Conservation (phyloP, 1,140 invertebrate species). For the Microplitis demolitor region DNA sequence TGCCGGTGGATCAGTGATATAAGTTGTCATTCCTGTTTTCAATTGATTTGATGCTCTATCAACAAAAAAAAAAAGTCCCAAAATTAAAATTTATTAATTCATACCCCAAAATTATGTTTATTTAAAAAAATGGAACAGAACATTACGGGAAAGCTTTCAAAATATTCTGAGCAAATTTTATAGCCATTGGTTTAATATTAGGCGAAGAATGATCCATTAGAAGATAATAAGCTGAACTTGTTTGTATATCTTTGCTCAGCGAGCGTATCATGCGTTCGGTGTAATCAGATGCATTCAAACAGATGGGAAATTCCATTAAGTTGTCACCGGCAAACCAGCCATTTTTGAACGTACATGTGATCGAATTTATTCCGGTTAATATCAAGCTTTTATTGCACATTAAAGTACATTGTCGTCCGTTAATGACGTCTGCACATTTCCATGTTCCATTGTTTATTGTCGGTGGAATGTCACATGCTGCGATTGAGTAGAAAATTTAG, state of each 20-base stretch:
- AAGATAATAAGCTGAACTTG: slow-evolving; percentile 36
- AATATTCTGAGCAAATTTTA: slow-evolving; percentile 31
- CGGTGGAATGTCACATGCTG: slow-evolving; percentile 36
- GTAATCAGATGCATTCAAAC: slow-evolving; percentile 35
- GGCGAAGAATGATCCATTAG: slow-evolving; percentile 31
- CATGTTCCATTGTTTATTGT: slow-evolving; percentile 40
- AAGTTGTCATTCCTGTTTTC: slow-evolving; percentile 36
- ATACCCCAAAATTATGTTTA: neutral
- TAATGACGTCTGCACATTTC: slow-evolving; percentile 32
- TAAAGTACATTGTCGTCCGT: slow-evolving; percentile 34
- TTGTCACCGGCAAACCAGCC: slow-evolving; percentile 38
- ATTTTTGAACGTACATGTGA: slow-evolving; percentile 29
- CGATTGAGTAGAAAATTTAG: neutral
- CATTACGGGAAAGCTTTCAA: slow-evolving; percentile 36
- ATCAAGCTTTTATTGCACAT: slow-evolving; percentile 37
- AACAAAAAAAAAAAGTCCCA: slow-evolving; percentile 13
- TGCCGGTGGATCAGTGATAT: slow-evolving; percentile 15
- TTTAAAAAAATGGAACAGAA: neutral
- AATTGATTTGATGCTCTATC: slow-evolving; percentile 30
- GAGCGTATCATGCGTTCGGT: slow-evolving; percentile 31
- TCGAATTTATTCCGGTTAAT: slow-evolving; percentile 31
- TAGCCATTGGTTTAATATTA: slow-evolving; percentile 20
- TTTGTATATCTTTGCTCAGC: slow-evolving; percentile 34
- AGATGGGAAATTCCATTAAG: slow-evolving; percentile 46
- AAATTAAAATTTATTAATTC: neutral